Evolutionary conservation across 2,113 vertebrate genomes (phyloP).

Genomic region (Sapayoa aenigma): DNA sequence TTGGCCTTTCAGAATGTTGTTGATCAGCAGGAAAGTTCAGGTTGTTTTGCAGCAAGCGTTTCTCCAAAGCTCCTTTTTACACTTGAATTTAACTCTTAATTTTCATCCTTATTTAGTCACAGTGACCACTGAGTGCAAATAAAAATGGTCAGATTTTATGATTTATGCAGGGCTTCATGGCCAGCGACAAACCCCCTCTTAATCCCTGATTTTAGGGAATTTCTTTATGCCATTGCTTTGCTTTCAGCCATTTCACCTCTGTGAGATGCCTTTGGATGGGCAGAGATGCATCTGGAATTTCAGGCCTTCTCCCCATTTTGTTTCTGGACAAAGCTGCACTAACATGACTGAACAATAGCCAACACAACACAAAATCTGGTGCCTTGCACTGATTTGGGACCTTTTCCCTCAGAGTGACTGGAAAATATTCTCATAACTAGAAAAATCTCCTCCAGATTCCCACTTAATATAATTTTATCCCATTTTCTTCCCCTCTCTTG

Average conservation of each 20-base stretch:
- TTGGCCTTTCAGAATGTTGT: neutral
- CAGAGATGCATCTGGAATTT: neutral
- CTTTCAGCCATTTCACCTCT: neutral
- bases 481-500: neutral
- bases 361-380: accelerated
- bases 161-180: neutral
- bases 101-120: neutral
- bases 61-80: neutral
- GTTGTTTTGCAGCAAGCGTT: neutral
- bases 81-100: neutral
- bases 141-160: neutral
- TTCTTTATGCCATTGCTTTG: neutral
- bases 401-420: neutral
- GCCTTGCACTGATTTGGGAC: neutral
- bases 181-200: neutral
- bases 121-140: neutral
- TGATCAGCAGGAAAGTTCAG: neutral
- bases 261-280: neutral
- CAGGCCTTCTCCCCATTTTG: neutral
- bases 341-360: accelerated
- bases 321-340: neutral
- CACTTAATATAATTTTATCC: neutral
- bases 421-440: neutral
- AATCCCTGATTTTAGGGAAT: neutral
- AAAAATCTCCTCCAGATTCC: neutral